Conservation (phyloP, 2,797 vertebrate genomes). For the Cynodonichthys magdalenae region DNA sequence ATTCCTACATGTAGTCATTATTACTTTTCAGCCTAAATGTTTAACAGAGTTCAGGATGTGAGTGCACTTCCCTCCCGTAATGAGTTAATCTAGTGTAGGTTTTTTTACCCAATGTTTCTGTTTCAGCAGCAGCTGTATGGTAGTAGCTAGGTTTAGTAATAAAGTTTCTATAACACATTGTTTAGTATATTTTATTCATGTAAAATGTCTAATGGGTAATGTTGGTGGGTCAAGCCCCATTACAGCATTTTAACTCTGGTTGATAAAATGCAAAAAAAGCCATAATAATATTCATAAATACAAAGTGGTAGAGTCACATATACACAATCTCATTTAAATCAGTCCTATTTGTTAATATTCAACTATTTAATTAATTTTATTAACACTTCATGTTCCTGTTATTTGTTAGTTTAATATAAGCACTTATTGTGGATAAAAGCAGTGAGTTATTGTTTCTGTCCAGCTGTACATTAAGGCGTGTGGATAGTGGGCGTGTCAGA, state of each 20-base stretch:
- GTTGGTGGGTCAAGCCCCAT: no score
- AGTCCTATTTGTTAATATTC: neutral
- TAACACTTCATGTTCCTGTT: constrained; percentile 18
- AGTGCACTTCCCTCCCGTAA: no score
- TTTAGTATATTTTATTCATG: neutral
- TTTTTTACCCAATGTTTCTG: neutral
- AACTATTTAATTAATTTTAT: constrained; percentile 16
- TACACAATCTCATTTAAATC: constrained; percentile 10
- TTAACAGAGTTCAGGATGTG: neutral
- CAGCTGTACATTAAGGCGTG: constrained; percentile 61
- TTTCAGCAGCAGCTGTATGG: neutral
- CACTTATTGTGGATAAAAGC: constrained; percentile 41
- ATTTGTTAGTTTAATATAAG: constrained; percentile 19
- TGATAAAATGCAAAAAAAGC: neutral
- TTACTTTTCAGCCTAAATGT: no score
- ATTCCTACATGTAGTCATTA: no score
- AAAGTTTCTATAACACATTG: neutral
- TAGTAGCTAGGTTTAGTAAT: neutral
- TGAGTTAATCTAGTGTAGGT: neutral
- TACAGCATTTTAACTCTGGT: neutral
- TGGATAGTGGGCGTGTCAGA: constrained; percentile 28
- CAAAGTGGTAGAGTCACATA: constrained; percentile 7
- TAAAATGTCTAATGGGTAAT: neutral
- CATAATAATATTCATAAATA: constrained; percentile 24
- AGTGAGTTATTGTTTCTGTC: constrained; percentile 57